Percentiles rank a stretch among this genome's conserved stretches.
Evolutionary conservation across 2,113 vertebrate genomes (phyloP).

Genomic region (Cottus gobio): DNA sequence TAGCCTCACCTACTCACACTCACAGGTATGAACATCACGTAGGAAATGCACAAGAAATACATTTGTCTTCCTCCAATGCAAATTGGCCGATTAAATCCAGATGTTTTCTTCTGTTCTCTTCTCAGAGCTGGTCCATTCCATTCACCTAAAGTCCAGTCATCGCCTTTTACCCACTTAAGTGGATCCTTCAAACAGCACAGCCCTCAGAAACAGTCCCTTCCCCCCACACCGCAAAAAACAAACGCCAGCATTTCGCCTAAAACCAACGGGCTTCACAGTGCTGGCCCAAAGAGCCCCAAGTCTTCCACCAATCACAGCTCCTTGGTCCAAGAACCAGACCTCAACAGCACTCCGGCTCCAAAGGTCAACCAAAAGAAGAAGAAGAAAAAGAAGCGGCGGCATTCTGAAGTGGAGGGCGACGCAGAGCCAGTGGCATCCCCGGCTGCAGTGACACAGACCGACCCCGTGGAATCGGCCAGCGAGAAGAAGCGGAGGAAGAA

Average conservation of each 20-base stretch:
- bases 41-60: background rate
- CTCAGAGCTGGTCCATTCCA: conserved; percentile 81
- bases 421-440: background rate
- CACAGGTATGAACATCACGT: conserved; percentile 78
- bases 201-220: conserved; percentile 67
- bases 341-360: conserved; percentile 20
- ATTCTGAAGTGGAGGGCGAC: conserved; percentile 70
- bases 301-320: conserved; percentile 58
- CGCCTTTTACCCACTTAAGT: conserved; percentile 58
- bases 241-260: conserved; percentile 60
- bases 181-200: conserved; percentile 70
- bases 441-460: background rate
- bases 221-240: conserved; percentile 59
- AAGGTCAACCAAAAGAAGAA: conserved; percentile 45
- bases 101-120: conserved; percentile 4
- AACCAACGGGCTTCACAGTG: conserved; percentile 70
- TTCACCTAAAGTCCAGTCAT: conserved; percentile 74
- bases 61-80: background rate
- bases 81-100: background rate
- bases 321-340: conserved; percentile 24
- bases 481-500: conserved; percentile 71
- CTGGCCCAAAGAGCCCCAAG: conserved; percentile 58
- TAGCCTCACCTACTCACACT: conserved; percentile 62
- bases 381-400: conserved; percentile 76
- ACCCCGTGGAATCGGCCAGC: conserved; percentile 32